These are phyloP conservation scores for Orbicella faveolata DNA, from an alignment of 64 coral and sea anemone genomes.

Conservation along the genomic window DNA sequence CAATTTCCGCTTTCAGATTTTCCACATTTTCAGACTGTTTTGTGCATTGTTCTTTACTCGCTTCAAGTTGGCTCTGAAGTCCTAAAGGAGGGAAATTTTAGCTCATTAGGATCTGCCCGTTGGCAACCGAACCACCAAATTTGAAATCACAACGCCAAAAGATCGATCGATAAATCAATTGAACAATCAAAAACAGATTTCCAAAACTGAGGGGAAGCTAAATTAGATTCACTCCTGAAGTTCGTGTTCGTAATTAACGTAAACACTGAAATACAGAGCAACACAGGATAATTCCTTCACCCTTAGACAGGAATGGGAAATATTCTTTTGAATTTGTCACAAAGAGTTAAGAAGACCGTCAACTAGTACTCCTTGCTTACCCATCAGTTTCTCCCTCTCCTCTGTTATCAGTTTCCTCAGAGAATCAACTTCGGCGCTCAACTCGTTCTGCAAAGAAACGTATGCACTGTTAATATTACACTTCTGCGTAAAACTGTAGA, in stretches of 20 bases:
- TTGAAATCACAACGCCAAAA: no score
- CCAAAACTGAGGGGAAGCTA: no score
- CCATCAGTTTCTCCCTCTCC: not conserved
- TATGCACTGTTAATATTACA: not conserved
- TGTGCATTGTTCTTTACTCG: not conserved
- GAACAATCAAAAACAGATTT: no score
- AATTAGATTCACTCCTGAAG: no score
- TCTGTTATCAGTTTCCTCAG: not conserved
- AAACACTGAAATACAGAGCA: no score
- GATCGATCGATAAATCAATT: no score
- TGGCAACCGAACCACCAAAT: not conserved
- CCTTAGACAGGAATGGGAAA: no score
- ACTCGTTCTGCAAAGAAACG: slow-evolving; percentile 16
- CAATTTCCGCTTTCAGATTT: slow-evolving; percentile 28
- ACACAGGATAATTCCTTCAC: no score
- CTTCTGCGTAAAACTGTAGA: no score
- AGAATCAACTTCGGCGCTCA: slow-evolving; percentile 20
- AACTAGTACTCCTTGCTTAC: not conserved
- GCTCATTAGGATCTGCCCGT: not conserved
- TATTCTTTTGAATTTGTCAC: no score
- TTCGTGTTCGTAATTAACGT: no score
- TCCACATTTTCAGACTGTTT: slow-evolving; percentile 3
- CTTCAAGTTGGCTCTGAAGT: slow-evolving; percentile 4
- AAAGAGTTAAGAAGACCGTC: no score
- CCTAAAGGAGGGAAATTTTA: not conserved